Percentiles rank a stretch among this genome's conserved stretches.
phyloP scores from a whole-genome alignment of 1,140 invertebrate species.

The Maniola jurtina region DNA sequence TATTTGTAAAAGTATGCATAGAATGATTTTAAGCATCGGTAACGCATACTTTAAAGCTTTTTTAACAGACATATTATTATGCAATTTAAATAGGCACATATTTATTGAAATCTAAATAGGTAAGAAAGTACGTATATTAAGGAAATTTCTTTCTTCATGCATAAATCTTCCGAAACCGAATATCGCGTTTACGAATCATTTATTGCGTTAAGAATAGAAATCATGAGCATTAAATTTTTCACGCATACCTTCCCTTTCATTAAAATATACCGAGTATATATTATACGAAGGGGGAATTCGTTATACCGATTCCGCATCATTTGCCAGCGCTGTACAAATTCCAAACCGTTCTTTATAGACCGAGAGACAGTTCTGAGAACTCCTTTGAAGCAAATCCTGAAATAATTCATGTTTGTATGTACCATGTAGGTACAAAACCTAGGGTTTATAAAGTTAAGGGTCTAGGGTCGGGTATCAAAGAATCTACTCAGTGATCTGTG shows the following conservation, averaged over 20 bases:
- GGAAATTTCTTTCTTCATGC: not conserved
- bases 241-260: slow-evolving; percentile 12
- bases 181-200: not conserved
- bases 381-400: not conserved
- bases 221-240: slow-evolving; percentile 8
- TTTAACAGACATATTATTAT: no score
- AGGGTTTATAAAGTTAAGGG: no score
- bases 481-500: no score
- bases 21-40: no score
- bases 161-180: not conserved
- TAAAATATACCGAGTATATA: slow-evolving; percentile 14
- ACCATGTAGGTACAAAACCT: no score
- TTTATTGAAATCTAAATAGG: no score
- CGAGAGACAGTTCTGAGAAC: not conserved
- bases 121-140: no score
- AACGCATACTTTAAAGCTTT: no score
- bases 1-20: no score
- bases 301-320: slow-evolving; percentile 26
- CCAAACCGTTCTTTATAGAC: slow-evolving; percentile 26
- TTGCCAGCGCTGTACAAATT: slow-evolving; percentile 33
- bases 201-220: slow-evolving; percentile 10
- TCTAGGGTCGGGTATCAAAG: no score
- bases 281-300: slow-evolving; percentile 24
- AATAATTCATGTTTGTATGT: not conserved
- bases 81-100: no score